Base-by-base conservation (phyloP, 2,888 invertebrate genomes). In the Salpingus planirostris region DNA sequence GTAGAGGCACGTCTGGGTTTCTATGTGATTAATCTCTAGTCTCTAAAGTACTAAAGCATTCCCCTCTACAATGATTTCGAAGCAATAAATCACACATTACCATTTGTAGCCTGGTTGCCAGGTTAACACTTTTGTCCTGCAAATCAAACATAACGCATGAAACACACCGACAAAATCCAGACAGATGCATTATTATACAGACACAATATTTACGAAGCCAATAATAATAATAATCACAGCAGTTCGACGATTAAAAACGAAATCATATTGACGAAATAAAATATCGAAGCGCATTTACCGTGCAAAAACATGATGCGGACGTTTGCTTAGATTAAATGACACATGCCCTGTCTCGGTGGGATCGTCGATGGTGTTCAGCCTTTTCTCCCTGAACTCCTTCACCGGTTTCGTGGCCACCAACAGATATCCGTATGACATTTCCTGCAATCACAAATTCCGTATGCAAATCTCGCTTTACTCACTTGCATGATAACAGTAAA, bases 111-210 rank as follows among this genome's bases (percentile, higher is more conserved):
- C 82, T 74, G 76, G 79, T 74, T 80, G 82, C 73, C 82, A 79
- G 68, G 81, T 80, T 76, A 84, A 80, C 68, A 81, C 77, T 74
- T 84, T 84, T 73, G 84, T 84, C 81, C 84, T 85, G 84, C 68
- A 84, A 83, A 72, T 36, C 34, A 40, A 46, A 42, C n/a, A n/a
- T n/a, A n/a, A n/a, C n/a, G n/a, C n/a, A n/a, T n/a, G n/a, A n/a
- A n/a, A n/a, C n/a, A n/a, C n/a, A n/a, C n/a, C n/a, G n/a, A n/a
- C n/a, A n/a, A n/a, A n/a, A n/a, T n/a, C n/a, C n/a, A n/a, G n/a
- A n/a, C n/a, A n/a, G n/a, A n/a, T n/a, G n/a, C n/a, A n/a, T n/a
- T n/a, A n/a, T n/a, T n/a, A n/a, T n/a, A n/a, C n/a, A n/a, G n/a
- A n/a, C n/a, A n/a, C n/a, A n/a, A n/a, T n/a, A n/a, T n/a, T n/a